Conservation (phyloP, 2,113 vertebrate genomes). For the Pampusana beccarii region DNA sequence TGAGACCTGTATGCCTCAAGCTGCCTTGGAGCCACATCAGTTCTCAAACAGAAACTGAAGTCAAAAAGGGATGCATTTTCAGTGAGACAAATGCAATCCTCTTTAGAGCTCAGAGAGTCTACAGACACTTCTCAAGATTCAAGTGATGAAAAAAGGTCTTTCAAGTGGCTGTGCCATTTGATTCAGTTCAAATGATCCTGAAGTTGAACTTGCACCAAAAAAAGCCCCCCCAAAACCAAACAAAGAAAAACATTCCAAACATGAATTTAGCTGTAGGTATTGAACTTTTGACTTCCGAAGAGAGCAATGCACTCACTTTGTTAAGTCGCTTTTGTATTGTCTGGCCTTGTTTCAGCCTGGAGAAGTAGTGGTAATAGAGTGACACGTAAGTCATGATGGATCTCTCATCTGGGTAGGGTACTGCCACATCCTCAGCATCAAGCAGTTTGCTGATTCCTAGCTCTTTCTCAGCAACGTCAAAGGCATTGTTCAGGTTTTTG, state of each 20-base stretch:
- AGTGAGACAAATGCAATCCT: neutral
- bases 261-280: neutral
- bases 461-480: slow-evolving; percentile 80
- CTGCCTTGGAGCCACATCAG: neutral
- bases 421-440: slow-evolving; percentile 86
- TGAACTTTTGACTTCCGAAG: neutral
- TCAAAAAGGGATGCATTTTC: neutral
- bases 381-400: slow-evolving; percentile 94
- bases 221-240: accelerated
- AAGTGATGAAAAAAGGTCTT: neutral
- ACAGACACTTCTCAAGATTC: neutral
- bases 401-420: slow-evolving; percentile 83
- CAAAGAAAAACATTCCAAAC: neutral
- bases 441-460: slow-evolving; percentile 87
- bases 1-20: neutral
- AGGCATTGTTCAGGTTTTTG: slow-evolving; percentile 82
- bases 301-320: slow-evolving; percentile 74
- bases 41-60: neutral
- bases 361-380: slow-evolving; percentile 90
- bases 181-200: neutral
- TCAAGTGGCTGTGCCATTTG: neutral
- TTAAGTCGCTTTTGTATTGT: slow-evolving; percentile 84
- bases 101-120: neutral
- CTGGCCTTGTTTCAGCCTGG: slow-evolving; percentile 83
- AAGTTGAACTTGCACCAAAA: neutral